Conservation (phyloP, 2,797 vertebrate species). For the Gymnocypris eckloni region DNA sequence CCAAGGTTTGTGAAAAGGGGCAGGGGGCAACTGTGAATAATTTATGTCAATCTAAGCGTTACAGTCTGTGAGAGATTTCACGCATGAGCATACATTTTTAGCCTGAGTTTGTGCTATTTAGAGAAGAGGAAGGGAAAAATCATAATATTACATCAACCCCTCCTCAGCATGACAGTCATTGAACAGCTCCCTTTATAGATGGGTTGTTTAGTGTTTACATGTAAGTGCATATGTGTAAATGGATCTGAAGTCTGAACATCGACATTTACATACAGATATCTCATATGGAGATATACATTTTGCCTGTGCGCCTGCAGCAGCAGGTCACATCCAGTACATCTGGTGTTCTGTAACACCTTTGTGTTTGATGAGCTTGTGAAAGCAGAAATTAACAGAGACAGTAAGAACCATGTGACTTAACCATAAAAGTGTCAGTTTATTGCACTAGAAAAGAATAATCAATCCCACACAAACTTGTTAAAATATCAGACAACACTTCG, state of each 20-base stretch:
- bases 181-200: slow-evolving; percentile 25
- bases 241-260: too few species aligned
- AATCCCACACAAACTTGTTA: slow-evolving; percentile 24
- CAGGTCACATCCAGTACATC: slow-evolving; percentile 40
- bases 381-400: slow-evolving; percentile 11
- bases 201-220: slow-evolving; percentile 9
- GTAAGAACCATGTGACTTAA: slow-evolving; percentile 27
- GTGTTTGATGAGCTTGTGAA: slow-evolving; percentile 11
- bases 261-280: background rate
- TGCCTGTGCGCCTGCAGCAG: background rate
- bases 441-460: slow-evolving; percentile 1
- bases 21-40: slow-evolving; percentile 50
- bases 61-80: slow-evolving; percentile 54
- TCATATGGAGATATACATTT: background rate
- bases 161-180: slow-evolving; percentile 19
- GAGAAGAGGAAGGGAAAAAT: slow-evolving; percentile 29
- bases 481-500: slow-evolving; percentile 20
- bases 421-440: slow-evolving; percentile 52
- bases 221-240: background rate
- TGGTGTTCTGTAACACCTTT: slow-evolving; percentile 36
- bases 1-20: slow-evolving; percentile 35
- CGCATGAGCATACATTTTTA: slow-evolving; percentile 51
- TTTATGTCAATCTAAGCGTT: slow-evolving; percentile 53
- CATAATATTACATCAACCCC: slow-evolving; percentile 45
- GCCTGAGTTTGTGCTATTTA: slow-evolving; percentile 41